These are phyloP conservation scores for Epinotia ramella DNA, from an alignment of 2,888 invertebrate genomes.

Conservation along the genomic window DNA sequence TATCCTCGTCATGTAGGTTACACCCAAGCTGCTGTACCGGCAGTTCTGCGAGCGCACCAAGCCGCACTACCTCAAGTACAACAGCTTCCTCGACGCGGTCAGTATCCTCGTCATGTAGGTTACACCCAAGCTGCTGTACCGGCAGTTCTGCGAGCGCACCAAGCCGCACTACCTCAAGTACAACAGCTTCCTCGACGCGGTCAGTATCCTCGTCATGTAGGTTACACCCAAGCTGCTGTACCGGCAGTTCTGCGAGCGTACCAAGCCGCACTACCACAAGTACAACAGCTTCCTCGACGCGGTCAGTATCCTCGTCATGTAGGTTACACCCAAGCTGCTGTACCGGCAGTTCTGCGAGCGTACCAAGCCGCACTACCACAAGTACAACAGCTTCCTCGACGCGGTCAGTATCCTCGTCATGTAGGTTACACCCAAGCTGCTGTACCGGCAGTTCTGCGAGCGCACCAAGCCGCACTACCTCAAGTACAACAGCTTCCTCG, in stretches of 20 bases:
- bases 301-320: slow-evolving; percentile 90
- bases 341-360: slow-evolving; percentile 98
- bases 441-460: slow-evolving; percentile 98
- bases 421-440: slow-evolving; percentile 95
- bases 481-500: slow-evolving; percentile 97
- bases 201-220: slow-evolving; percentile 89
- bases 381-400: slow-evolving; percentile 97
- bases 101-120: slow-evolving; percentile 92
- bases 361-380: slow-evolving; percentile 93
- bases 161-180: slow-evolving; percentile 95
- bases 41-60: slow-evolving; percentile 97
- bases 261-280: slow-evolving; percentile 93
- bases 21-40: slow-evolving; percentile 95
- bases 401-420: slow-evolving; percentile 89
- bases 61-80: slow-evolving; percentile 95
- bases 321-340: slow-evolving; percentile 95
- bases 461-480: slow-evolving; percentile 93
- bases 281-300: slow-evolving; percentile 97
- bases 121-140: slow-evolving; percentile 96
- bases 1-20: slow-evolving; percentile 97
- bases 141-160: slow-evolving; percentile 96
- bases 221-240: slow-evolving; percentile 96
- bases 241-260: slow-evolving; percentile 97
- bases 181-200: slow-evolving; percentile 97
- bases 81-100: slow-evolving; percentile 95